phyloP scores from a whole-genome alignment of 2,888 invertebrate genomes.

The Ichneumon xanthorius region DNA sequence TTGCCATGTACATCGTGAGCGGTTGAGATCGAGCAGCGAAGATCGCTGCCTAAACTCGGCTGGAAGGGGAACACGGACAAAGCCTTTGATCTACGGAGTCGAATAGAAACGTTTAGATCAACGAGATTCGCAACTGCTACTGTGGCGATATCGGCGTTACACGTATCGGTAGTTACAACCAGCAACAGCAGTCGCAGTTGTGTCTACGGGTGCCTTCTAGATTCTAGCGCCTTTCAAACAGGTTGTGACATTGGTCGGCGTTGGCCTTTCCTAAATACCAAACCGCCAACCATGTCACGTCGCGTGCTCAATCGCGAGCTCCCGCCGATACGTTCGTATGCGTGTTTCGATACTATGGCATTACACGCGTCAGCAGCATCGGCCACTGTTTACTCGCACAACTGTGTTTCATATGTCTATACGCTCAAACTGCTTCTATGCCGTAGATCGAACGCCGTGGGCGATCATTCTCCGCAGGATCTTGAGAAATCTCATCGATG shows the following conservation, averaged over 20 bases:
- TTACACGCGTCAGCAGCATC: slow-evolving; percentile 30
- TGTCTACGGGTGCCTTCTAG: slow-evolving; percentile 71
- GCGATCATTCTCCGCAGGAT: slow-evolving; percentile 72
- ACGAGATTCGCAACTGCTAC: slow-evolving; percentile 27
- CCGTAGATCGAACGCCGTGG: slow-evolving; percentile 67
- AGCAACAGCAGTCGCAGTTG: slow-evolving; percentile 62
- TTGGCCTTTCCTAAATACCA: slow-evolving; percentile 85
- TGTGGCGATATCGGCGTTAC: slow-evolving; percentile 8
- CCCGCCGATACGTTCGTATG: slow-evolving; percentile 29
- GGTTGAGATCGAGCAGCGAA: not conserved
- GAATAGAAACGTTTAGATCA: slow-evolving; percentile 68
- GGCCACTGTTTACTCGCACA: slow-evolving; percentile 70
- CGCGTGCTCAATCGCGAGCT: slow-evolving; percentile 75
- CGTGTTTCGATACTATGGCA: slow-evolving; percentile 19
- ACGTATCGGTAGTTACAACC: slow-evolving; percentile 38
- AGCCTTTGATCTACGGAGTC: slow-evolving; percentile 1
- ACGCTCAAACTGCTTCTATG: slow-evolving; percentile 16
- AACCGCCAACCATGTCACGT: slow-evolving; percentile 83
- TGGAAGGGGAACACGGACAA: slow-evolving; percentile 33
- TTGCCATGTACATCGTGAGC: not conserved
- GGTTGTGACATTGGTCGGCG: slow-evolving; percentile 84
- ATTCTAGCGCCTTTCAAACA: slow-evolving; percentile 83
- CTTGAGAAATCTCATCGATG: slow-evolving; percentile 71
- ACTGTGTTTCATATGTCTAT: slow-evolving; percentile 47
- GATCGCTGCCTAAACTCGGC: not conserved